Evolutionary conservation across 2,113 vertebrate genomes (phyloP), one percentile per base, ranked within the genome.

Genomic region (Podilymbus podiceps): DNA sequence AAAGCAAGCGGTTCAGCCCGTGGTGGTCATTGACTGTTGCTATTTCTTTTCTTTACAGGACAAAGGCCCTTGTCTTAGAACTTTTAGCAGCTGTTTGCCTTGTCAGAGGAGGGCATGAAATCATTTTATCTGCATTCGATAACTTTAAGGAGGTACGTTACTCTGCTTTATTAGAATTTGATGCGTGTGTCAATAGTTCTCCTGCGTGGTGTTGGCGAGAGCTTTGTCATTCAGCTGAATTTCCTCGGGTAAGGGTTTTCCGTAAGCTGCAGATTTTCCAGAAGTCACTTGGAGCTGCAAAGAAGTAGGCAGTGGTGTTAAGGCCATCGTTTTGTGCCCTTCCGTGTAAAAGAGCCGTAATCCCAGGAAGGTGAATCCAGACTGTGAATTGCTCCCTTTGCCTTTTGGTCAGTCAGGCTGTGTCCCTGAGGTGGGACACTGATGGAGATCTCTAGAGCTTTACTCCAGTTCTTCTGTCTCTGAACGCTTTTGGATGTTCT

Each of bases 51-150:
- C 95, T 88, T 91, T 19, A 24, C 98, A 99, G 99, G 98, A 99
- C 99, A 8, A 99, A 99, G 97, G 99, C 99, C 11, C 98, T 99
- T 71, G 99, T 99, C 46, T 91, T 99, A 89, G 99, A 99, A 59
- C 96, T 99, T 10, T 71, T 99, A 92, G 99, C 99, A 1, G 99
- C 99, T 0, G 99, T 99, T 44, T 99, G 99, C 98, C 98, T 99
- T 23, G 99, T 99, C 88, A 98, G 99, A 97, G 99, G 99, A 81
- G 99, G 99, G 53, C 99, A 99, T 35, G 99, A 99, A 93, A 99
- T 99, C 97, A 99, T 99, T 94, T 96, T 99, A 44, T 98, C 99
- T 3, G 99, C 99, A 0, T 99, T 99, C 3, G 99, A 99, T 95
- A 98, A 99, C 98, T 99, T 99, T 90, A 99, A 99, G 97, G 99